Evolutionary conservation across 2,888 invertebrate species (phyloP), one percentile per base, ranked within the genome.

Genomic region (Apocheima hispidaria): DNA sequence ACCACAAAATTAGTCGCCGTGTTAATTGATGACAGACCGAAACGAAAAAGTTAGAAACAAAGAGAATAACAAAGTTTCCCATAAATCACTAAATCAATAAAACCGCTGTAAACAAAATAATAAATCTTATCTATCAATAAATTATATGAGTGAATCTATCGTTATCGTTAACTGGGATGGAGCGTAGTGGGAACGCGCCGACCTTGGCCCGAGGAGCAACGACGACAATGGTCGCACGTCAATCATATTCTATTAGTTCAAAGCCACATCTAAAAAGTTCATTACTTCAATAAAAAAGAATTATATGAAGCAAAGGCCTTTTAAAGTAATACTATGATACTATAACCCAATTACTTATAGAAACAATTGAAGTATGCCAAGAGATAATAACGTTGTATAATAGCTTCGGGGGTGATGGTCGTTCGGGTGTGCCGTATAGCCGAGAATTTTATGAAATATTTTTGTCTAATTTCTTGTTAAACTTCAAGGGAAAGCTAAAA

Each of bases 221-320:
- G 74, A 72, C 78, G 79, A 80, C 82, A 78, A 81, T 78, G 75
- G 78, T 88, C 89, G 77, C 85, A 88, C 87, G 86, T 84, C 90
- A 86, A 90, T 90, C 87, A 82, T 76, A 77, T 81, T 87, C 83
- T 84, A 91, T 90, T 86, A 82, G 87, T 87, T 88, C 90, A 90
- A 89, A 89, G 90, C 82, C 89, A 88, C 83, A 84, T 88, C 84
- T 82, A 87, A 88, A 87, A 84, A 87, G 86, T 88, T 88, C 85
- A 86, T 85, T 86, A 87, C 77, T 81, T 85, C 81, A 83, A 85
- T 84, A 75, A 81, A 56, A 61, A 77, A 66, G 71, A 78, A 75
- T 74, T 72, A 82, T 84, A 82, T 81, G 77, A 73, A 71, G 46
- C 36, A 64, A 68, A 73, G 79, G 77, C 80, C 81, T 84, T 79